Conservation (phyloP, 1,140 invertebrate species). For the Ceratina australensis region DNA sequence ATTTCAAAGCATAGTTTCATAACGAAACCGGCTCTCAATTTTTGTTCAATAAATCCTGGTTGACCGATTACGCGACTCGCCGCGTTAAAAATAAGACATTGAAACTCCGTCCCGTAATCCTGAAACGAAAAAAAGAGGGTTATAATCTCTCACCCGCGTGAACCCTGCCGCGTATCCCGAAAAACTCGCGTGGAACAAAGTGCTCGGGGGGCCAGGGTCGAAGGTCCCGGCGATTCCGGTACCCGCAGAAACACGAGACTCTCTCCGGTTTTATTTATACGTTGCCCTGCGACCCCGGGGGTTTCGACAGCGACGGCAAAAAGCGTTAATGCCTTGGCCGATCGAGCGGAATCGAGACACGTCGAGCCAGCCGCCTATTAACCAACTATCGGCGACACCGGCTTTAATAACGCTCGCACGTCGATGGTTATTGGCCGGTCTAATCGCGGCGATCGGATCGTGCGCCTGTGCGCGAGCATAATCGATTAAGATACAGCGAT, state of each 20-base stretch:
- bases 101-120: too few species aligned
- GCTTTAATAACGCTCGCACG: slow-evolving; percentile 1
- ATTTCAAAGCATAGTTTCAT: too few species aligned
- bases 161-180: too few species aligned
- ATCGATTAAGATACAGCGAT: slow-evolving; percentile 41
- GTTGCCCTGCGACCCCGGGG: slow-evolving; percentile 43
- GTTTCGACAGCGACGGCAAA: slow-evolving; percentile 54
- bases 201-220: too few species aligned
- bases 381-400: slow-evolving; percentile 47
- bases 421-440: slow-evolving; percentile 31
- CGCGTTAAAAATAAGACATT: too few species aligned
- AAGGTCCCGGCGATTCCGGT: not conserved
- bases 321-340: slow-evolving; percentile 51
- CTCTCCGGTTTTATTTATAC: slow-evolving; percentile 50
- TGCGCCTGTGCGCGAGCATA: slow-evolving; percentile 8
- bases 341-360: slow-evolving; percentile 52
- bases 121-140: too few species aligned
- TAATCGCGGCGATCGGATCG: slow-evolving; percentile 27
- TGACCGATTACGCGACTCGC: too few species aligned
- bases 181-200: too few species aligned
- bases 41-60: too few species aligned
- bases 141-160: too few species aligned
- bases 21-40: too few species aligned
- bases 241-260: slow-evolving; percentile 21
- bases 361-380: slow-evolving; percentile 18